phyloP scores from a whole-genome alignment of 2,113 vertebrate species.

The Hyperopisus bebe region DNA sequence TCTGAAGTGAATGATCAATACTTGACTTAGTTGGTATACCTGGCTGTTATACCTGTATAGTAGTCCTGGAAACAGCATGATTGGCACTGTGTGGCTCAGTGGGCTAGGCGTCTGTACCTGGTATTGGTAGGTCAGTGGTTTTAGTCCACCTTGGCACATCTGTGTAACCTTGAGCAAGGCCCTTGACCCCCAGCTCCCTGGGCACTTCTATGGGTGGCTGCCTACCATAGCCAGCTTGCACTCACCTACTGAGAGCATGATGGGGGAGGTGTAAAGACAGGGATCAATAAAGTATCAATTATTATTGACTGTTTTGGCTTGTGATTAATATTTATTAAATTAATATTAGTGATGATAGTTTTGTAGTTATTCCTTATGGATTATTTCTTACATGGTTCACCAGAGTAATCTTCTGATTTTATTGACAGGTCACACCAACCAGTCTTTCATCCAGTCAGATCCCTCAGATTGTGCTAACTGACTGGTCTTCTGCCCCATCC shows the following conservation, averaged over 20 bases:
- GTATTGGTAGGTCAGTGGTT: too few species aligned
- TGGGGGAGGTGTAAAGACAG: too few species aligned
- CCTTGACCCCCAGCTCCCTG: too few species aligned
- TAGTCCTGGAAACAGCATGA: not conserved
- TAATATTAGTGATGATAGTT: not conserved
- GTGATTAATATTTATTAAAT: not conserved
- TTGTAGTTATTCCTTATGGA: not conserved
- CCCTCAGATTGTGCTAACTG: constrained; percentile 74
- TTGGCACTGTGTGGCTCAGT: not conserved
- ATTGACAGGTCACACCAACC: constrained; percentile 40
- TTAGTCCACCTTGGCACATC: too few species aligned
- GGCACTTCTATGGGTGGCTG: too few species aligned
- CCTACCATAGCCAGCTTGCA: too few species aligned
- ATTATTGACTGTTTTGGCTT: not conserved
- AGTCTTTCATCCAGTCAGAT: constrained; percentile 46
- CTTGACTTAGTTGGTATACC: not conserved
- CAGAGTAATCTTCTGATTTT: not conserved
- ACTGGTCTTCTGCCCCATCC: constrained; percentile 56
- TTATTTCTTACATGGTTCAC: not conserved
- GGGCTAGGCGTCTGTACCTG: too few species aligned
- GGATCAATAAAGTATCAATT: too few species aligned
- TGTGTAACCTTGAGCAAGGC: too few species aligned
- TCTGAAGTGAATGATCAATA: not conserved
- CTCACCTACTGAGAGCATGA: too few species aligned
- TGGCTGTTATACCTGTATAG: not conserved